These are phyloP conservation scores for Pseudococcus jackbeardsleyi DNA, from an alignment of 2,888 invertebrate species.

Conservation along the genomic window DNA sequence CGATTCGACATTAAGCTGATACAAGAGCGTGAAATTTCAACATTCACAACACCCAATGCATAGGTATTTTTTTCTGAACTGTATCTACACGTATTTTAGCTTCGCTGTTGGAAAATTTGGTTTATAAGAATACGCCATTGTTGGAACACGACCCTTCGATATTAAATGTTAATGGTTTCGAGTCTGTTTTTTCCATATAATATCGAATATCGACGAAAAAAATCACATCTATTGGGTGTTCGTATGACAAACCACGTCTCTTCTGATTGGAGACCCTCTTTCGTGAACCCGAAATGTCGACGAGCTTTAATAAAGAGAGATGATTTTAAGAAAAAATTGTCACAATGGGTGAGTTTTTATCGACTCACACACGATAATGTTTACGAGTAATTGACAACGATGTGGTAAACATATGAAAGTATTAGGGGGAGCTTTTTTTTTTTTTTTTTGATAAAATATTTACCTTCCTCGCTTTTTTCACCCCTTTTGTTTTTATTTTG, in stretches of 20 bases:
- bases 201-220: conserved; percentile 36
- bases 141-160: conserved; percentile 48
- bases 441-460: background rate
- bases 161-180: conserved; percentile 55
- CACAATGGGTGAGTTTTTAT: conserved; percentile 11
- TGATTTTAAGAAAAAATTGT: conserved; percentile 17
- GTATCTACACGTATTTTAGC: background rate
- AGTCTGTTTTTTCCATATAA: background rate
- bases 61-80: background rate
- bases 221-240: background rate
- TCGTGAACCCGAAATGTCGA: background rate
- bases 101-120: background rate
- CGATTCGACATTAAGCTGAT: conserved; percentile 51
- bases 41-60: background rate
- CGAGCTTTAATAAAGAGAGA: conserved; percentile 23
- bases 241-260: background rate
- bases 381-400: conserved; percentile 38
- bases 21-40: conserved; percentile 9
- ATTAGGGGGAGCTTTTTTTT: conserved; percentile 4
- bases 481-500: conserved; percentile 24
- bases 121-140: conserved; percentile 5
- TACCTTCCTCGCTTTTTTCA: conserved; percentile 1
- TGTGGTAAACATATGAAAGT: conserved; percentile 5
- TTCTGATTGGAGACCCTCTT: background rate
- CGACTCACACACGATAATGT: background rate